Base-by-base conservation (phyloP, 2,888 invertebrate species). In the Hedychridium roseum region DNA sequence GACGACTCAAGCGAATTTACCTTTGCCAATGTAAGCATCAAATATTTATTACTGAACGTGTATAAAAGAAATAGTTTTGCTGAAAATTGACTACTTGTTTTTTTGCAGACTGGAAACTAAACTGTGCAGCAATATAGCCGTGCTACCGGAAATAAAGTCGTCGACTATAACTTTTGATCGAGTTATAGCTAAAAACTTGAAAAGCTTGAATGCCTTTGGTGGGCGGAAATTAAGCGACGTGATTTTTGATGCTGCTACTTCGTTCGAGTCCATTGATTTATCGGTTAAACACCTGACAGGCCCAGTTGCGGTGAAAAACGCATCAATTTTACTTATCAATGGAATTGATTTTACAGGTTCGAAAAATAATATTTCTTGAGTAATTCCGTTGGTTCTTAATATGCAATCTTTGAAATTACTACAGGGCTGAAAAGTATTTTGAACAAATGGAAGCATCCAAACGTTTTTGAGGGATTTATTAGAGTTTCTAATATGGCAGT, bases 81-180 rank as follows among this genome's bases (percentile, higher is more conserved):
- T n/a, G n/a, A n/a, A n/a, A n/a, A n/a, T n/a, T n/a, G n/a, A n/a
- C n/a, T n/a, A 21, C 46, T 35, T 21, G 31, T 43, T 50, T 50
- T 38, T 23, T 60, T 43, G 31, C 42, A 73, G 69, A 50, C 31
- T 69, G 17, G 43, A 60, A 3, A 20, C 52, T 36, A 50, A 51
- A 2, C 2, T 67, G 2, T 75, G 74, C 17, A 58, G 50, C 5
- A 3, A 9, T 1, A 50, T 35, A 11, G 61, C 60, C 2, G 34
- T 55, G 14, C 52, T 50, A 9, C 32, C 60, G 1, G 60, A 66
- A 14, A 49, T 75, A 18, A 63, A 45, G 54, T 59, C 60, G n/a
- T 56, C 64, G 1, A 36, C 41, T 3, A 40, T 75, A 23, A 41
- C 37, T n/a, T 38, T 67, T 14, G 54, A 59, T 16, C 43, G 42